Evolutionary conservation across 64 coral and sea anemone species (phyloP), one percentile per base, ranked within the genome.

Genomic region (Montipora sp.): DNA sequence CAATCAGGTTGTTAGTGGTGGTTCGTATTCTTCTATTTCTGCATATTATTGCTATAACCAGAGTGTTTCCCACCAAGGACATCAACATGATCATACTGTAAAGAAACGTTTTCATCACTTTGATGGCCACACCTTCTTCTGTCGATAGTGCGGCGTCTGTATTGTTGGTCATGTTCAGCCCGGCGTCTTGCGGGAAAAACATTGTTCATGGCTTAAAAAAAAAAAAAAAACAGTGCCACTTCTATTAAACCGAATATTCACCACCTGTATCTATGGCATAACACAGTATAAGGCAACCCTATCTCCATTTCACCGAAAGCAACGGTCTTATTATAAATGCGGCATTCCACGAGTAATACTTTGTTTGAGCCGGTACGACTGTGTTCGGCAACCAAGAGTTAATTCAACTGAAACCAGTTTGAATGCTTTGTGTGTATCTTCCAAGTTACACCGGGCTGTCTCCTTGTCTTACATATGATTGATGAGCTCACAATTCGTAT

Each of bases 1-100:
- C 88, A 20, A 94, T 94, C 24, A 94, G 77, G n/a, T 78, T 89
- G 73, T 94, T 94, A 2, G 93, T 94, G 14, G 87, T 94, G 45
- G 79, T 90, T 46, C 87, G 68, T 80, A 94, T 90, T 70, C 46
- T 75, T 72, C 53, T 90, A 73, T 94, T 75, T 83, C 83, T 80
- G 79, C 18, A 90, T 44, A 90, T 84, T 22, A 94, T 90, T 27
- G 80, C 66, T 14, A 94, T 55, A 2, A 94, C 93, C 73, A 94
- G 18, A 7, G 87, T 77, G 66, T 94, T 94, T 3, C 93, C 93
- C 0, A 90, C 67, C 79, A 94, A 51, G 0, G 79, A 88, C 88
- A 81, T 84, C n/a, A 94, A 76, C 88, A 90, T 90, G 51, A 94
- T 94, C 3, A 90, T 10, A 60, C 58, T 90, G 23, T 90, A 90